Evolutionary conservation across 2,113 vertebrate genomes (phyloP).

Genomic region (Aramus guarauna): DNA sequence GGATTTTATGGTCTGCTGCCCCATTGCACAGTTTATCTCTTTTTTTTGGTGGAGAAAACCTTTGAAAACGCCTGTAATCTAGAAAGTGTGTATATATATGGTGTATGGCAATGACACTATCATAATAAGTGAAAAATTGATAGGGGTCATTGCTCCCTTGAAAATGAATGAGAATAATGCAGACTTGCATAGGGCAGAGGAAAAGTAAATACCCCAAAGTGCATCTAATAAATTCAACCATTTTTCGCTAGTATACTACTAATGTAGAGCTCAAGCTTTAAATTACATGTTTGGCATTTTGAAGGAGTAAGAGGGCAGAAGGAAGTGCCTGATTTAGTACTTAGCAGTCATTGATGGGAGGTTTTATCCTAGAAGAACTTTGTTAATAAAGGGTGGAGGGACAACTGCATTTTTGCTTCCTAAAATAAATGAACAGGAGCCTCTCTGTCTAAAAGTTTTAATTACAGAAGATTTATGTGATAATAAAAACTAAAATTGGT

Average conservation of each 20-base stretch:
- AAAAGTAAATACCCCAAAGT: neutral
- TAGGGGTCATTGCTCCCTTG: neutral
- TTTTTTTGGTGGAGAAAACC: slow-evolving; percentile 32
- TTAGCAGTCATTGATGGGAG: neutral
- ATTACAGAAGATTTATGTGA: neutral
- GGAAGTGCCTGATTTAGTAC: neutral
- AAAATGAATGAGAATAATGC: neutral
- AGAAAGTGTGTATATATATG: neutral
- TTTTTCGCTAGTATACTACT: neutral
- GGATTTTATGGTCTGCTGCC: slow-evolving; percentile 66
- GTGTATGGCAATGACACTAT: neutral
- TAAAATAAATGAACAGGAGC: neutral
- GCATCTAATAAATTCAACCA: neutral
- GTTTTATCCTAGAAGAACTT: neutral
- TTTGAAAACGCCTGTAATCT: slow-evolving; percentile 61
- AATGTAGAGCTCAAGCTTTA: neutral
- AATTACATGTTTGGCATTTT: neutral
- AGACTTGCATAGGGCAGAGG: neutral
- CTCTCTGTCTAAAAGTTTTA: neutral
- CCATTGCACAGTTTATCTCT: slow-evolving; percentile 29
- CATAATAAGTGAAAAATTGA: slow-evolving; percentile 34
- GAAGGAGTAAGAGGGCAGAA: neutral
- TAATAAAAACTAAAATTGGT: neutral
- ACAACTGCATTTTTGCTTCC: neutral
- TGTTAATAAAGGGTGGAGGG: neutral